Base-by-base conservation (phyloP, 2,113 vertebrate genomes). In the Dasyurus viverrinus region DNA sequence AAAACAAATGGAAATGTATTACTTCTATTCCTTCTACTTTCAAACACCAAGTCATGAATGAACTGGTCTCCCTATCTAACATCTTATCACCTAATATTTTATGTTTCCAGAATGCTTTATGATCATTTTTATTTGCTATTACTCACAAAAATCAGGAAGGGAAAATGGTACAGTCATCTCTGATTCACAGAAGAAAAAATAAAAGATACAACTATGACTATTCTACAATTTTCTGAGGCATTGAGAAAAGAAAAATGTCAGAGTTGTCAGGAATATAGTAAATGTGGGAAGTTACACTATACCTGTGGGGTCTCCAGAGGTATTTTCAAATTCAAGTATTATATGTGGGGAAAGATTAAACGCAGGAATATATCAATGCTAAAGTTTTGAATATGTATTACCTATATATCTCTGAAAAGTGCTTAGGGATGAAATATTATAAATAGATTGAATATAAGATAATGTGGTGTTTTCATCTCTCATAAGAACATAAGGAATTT, bases 261-360 rank as follows among this genome's bases (percentile, higher is more conserved):
- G 84, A 46, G 0, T 54, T 89, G 14, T 42, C 53, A 93, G 36
- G 30, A 92, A 89, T 54, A 8, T 54, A 27, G 54, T 36, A 90
- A 94, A 93, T 53, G 57, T 23, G 47, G 93, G n/a, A 93, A 91
- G 68, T 92, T 94, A 95, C 25, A 53, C 27, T 57, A 47, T 84
- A 27, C n/a, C 1, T 48, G 10, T 53, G 8, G n/a, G 8, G 27
- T 30, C 11, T 14, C 46, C 16, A 89, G 52, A 89, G 46, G 3
- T 8, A 30, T 93, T 53, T 92, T 11, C 60, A 95, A 92, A 95
- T 48, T 54, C 24, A 89, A 90, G 22, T 16, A 2, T 90, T 60
- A 90, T 60, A 54, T 2, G 46, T 68, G 54, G 3, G 25, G 93
- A 92, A 92, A 92, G 46, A 92, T 23, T 42, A 92, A 90, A 90